A percentile compares a stretch with the other conserved stretches of the same genome.
These are phyloP conservation scores for Opisthograptis luteolata DNA, from an alignment of 2,888 invertebrate genomes.

Conservation along the genomic window DNA sequence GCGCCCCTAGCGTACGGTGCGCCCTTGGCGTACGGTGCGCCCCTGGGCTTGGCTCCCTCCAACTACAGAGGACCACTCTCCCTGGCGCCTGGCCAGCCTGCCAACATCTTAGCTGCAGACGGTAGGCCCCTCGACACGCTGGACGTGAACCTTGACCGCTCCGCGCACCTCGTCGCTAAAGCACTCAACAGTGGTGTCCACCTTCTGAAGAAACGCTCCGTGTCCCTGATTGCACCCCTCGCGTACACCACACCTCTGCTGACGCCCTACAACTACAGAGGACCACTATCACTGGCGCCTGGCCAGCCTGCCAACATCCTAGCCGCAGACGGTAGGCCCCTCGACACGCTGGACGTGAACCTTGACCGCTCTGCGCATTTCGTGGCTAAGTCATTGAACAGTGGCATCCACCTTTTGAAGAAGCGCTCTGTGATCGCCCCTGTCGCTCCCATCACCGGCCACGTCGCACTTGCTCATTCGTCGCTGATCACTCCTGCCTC, in stretches of 20 bases:
- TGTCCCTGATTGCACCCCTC: slow-evolving; percentile 21
- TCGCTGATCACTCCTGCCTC: slow-evolving; percentile 34
- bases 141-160: slow-evolving; percentile 73
- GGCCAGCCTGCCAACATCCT: slow-evolving; percentile 73
- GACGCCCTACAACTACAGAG: slow-evolving; percentile 36
- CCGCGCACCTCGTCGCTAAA: slow-evolving; percentile 56
- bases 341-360: slow-evolving; percentile 75
- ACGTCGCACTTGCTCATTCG: slow-evolving; percentile 27
- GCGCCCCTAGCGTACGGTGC: slow-evolving; percentile 37
- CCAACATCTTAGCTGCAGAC: slow-evolving; percentile 67
- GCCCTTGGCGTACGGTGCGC: slow-evolving; percentile 22
- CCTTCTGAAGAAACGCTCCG: slow-evolving; percentile 65
- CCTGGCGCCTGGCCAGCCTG: slow-evolving; percentile 70
- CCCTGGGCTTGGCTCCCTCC: slow-evolving; percentile 8
- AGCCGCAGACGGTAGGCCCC: slow-evolving; percentile 70
- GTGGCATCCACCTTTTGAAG: slow-evolving; percentile 55
- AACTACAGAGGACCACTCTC: slow-evolving; percentile 42
- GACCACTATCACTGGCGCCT: slow-evolving; percentile 51
- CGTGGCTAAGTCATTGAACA: slow-evolving; percentile 68
- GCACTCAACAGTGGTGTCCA: slow-evolving; percentile 60
- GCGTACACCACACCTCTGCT: slow-evolving; percentile 17
- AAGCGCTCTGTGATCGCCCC: slow-evolving; percentile 64
- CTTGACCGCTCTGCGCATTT: slow-evolving; percentile 68
- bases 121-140: slow-evolving; percentile 75
- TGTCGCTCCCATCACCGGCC: slow-evolving; percentile 47